Base-by-base conservation (phyloP, 2,888 invertebrate species). In the Macaria notata region DNA sequence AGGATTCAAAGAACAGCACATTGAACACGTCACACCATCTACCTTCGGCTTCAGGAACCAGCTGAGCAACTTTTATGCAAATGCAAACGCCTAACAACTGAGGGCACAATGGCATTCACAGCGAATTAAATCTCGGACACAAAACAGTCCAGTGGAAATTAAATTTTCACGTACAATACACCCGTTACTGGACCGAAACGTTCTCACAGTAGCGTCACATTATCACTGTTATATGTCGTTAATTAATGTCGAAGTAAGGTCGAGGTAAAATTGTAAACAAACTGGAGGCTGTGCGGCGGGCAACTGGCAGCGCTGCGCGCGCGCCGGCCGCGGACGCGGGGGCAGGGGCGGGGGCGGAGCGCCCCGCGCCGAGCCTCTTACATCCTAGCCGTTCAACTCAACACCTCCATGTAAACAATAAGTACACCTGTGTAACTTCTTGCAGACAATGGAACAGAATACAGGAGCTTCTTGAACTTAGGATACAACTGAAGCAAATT, bases 261-360 rank as follows among this genome's bases (percentile, higher is more conserved):
- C 52, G 33, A 36, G 62, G 63, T 62, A 55, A 54, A 59, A 65
- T 73, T 84, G 87, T 89, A 87, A 90, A 90, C 88, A 91, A 90
- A 83, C 83, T 81, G 84, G 88, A 90, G 90, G 89, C 88, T 88
- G 88, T 84, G 85, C 87, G 86, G 83, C 85, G 81, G 75, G 79
- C 87, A 83, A 88, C 91, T 89, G 88, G 86, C 84, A 83, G 71
- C 76, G 75, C 74, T 86, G 89, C 89, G 88, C 88, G 83, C 78
- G 86, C 88, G 86, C 81, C 83, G 83, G 79, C 74, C 73, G 76
- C 64, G 68, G 67, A 59, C 66, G 70, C 61, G 66, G 31, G 45
- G 70, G 64, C 71, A 68, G 72, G 70, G 76, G 41, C 4, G 42
- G 49, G 36, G 77, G 71, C 69, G 75, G 79, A 76, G 82, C 81